Conservation (phyloP, 2,888 invertebrate genomes). For the Exephanes ischioxanthus region DNA sequence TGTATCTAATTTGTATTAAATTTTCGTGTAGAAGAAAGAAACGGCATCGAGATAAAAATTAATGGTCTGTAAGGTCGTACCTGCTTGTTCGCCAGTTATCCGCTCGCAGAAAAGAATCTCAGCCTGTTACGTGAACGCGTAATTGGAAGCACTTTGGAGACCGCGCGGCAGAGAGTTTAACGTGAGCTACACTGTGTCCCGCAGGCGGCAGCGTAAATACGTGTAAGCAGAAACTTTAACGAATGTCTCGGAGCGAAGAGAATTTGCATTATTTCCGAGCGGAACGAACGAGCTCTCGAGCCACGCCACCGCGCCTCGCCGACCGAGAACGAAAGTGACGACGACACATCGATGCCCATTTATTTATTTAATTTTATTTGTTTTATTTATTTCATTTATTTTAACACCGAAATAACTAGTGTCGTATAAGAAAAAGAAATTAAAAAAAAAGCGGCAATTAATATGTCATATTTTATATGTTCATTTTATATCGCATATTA, state of each 20-base stretch:
- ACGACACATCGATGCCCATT: constrained; percentile 72
- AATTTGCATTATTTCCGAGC: constrained; percentile 59
- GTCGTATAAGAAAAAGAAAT: background rate
- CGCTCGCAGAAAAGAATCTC: constrained; percentile 1
- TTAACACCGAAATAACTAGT: constrained; percentile 83
- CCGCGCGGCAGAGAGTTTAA: constrained; percentile 72
- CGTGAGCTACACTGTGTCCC: background rate
- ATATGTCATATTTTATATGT: constrained; percentile 15
- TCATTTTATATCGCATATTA: too few species aligned
- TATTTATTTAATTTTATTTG: too few species aligned
- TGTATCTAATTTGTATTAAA: background rate
- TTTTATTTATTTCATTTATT: constrained; percentile 72
- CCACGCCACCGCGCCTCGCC: constrained; percentile 16
- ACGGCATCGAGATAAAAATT: background rate
- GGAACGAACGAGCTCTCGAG: constrained; percentile 35
- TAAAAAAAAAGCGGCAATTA: background rate
- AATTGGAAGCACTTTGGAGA: constrained; percentile 82
- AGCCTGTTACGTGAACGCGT: constrained; percentile 77
- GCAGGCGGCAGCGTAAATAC: background rate
- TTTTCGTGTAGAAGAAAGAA: background rate
- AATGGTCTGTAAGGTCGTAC: background rate
- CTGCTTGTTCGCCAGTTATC: background rate
- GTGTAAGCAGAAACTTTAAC: constrained; percentile 6
- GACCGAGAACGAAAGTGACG: constrained; percentile 40
- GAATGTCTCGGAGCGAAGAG: constrained; percentile 53